Base-by-base conservation (phyloP, 2,797 vertebrate genomes). In the Vultur gryphus region DNA sequence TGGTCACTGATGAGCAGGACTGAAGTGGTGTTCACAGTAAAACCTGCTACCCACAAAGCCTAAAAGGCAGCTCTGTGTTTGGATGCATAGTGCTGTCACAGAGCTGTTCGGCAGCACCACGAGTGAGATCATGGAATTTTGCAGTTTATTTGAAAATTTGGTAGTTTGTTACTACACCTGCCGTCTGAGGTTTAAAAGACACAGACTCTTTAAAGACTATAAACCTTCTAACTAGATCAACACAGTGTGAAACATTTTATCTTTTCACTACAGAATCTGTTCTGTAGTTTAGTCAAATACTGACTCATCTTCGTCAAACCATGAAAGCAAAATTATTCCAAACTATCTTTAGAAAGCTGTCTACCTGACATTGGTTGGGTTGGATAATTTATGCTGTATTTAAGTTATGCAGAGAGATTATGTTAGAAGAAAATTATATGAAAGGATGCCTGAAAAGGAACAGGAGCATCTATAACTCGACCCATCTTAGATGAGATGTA, bases 61-160 rank as follows among this genome's bases (percentile, higher is more conserved):
- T 96, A 91, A 96, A 97, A 97, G 94, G 91, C 83, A 5, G 19
- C 94, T 96, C 90, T 97, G 90, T 97, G 70, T 96, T 96, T 97
- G 97, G 97, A 97, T 98, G 97, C 94, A 92, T 76, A 95, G 93
- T 80, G 95, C 97, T 96, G 93, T 97, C 97, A 97, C 80, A 95
- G 96, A 96, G 92, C 95, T 97, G 97, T 80, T 97, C 97, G 96
- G 96, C 97, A 98, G 97, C 95, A 97, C 96, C 80, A 94, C 12
- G 3, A 95, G 91, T 98, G 98, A 98, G 97, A 97, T 98, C 97
- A 98, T 98, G 98, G 98, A 98, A 98, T 95, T 94, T n/a, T 96
- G 93, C 96, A 97, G 90, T 97, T 98, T 98, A 98, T 98, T 97
- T 97, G 97, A 97, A 97, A 97, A 93, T 90, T 93, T 96, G 96